Base-by-base conservation (phyloP, 2,888 invertebrate species). In the Leptogaster cylindrica region DNA sequence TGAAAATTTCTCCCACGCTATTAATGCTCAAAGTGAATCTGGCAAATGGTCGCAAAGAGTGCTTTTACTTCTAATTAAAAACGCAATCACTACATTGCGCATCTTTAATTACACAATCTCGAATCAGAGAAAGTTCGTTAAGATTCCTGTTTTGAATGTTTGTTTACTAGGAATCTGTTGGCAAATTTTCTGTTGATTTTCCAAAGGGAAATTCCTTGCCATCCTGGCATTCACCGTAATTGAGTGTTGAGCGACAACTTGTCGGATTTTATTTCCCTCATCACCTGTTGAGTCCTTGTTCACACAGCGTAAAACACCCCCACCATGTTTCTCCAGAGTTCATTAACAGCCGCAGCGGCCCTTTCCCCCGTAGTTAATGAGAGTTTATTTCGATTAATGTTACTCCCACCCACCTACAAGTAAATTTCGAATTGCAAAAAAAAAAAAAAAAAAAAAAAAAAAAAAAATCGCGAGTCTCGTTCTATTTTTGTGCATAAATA, bases 161-260 rank as follows among this genome's bases (percentile, higher is more conserved):
- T n/a, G n/a, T n/a, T n/a, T n/a, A n/a, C n/a, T n/a, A n/a, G n/a
- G 31, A 31, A 31, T 31, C 7, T 31, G 36, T 14, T 14, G 36
- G 10, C 10, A n/a, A 36, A 36, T 36, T 10, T 12, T 18, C 14
- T 8, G n/a, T 18, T 20, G n/a, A 6, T 16, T 27, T 52, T 31
- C 33, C 18, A 31, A 52, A 52, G 33, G 33, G 52, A 52, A 52
- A 52, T 52, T 52, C 52, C 33, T 28, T 31, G 41, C 36, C 58
- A 25, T 25, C 41, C 39, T 23, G 58, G 14, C 36, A 39, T 58
- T 58, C 39, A 36, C 5, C 41, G 39, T 58, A 58, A 58, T 58
- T 58, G 36, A 58, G 58, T 36, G 41, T 25, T 58, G 58, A 58
- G 39, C 39, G 58, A 58, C 58, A 58, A 58, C 41, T 58, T 58